Conservation (phyloP, 2,113 vertebrate genomes). For the Pseudopipra pipra region DNA sequence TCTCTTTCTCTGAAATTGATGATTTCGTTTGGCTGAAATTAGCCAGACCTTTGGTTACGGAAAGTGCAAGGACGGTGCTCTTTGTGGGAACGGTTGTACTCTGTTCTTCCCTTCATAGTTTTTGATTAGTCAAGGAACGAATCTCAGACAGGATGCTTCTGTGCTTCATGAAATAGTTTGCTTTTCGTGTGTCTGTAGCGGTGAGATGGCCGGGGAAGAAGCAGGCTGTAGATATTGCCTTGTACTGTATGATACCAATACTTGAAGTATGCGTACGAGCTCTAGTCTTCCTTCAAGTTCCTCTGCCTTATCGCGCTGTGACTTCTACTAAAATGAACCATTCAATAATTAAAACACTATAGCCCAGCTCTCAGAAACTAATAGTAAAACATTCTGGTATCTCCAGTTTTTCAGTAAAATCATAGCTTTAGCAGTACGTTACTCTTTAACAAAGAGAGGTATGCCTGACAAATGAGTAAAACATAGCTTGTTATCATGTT, state of each 20-base stretch:
- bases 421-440: not conserved
- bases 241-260: not conserved
- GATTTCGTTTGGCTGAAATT: not conserved
- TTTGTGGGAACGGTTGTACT: accelerated
- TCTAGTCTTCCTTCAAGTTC: not conserved
- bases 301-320: not conserved
- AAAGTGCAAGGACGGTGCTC: not conserved
- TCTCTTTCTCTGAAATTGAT: not conserved
- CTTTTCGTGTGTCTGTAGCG: not conserved
- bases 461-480: not conserved
- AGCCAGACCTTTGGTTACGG: not conserved
- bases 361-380: not conserved
- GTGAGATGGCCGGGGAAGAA: not conserved
- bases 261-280: not conserved
- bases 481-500: not conserved
- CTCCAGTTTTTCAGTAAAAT: not conserved
- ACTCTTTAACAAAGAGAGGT: not conserved
- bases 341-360: not conserved
- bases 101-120: not conserved
- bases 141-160: not conserved
- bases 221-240: not conserved
- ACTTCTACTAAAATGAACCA: not conserved
- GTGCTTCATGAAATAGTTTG: not conserved
- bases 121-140: not conserved
- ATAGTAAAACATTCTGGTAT: not conserved